Conservation (phyloP, 2,797 vertebrate genomes). For the Hippopotamyrus pictus region DNA sequence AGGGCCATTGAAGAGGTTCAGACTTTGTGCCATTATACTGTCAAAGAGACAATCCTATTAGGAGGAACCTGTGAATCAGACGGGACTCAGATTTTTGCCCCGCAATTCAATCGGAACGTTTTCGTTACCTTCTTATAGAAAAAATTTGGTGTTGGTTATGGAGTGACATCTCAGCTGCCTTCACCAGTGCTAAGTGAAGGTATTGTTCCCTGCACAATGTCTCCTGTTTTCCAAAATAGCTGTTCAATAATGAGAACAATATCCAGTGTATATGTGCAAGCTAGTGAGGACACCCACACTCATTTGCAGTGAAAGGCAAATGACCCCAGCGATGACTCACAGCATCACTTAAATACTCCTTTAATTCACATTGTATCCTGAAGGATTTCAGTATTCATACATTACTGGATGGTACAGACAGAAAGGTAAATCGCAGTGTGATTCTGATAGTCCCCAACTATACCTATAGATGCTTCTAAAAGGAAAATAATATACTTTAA, state of each 20-base stretch:
- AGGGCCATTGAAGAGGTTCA: constrained; percentile 12
- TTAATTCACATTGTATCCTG: constrained; percentile 51
- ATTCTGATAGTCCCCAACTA: neutral
- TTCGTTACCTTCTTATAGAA: neutral
- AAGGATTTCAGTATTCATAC: constrained; percentile 42
- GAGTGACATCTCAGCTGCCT: constrained; percentile 32
- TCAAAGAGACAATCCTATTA: neutral
- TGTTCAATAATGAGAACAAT: constrained; percentile 64
- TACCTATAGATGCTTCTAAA: neutral
- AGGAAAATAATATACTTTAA: constrained; percentile 20
- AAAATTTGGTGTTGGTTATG: constrained; percentile 32
- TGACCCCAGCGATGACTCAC: constrained; percentile 69
- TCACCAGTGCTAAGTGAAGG: constrained; percentile 9
- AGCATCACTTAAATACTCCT: constrained; percentile 58
- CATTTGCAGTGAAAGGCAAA: constrained; percentile 71
- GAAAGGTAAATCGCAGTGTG: constrained; percentile 12
- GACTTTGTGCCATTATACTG: neutral
- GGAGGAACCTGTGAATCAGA: neutral
- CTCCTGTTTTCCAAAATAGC: constrained; percentile 35
- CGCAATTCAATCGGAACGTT: neutral
- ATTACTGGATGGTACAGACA: constrained; percentile 25
- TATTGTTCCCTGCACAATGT: constrained; percentile 31
- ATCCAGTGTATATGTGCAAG: constrained; percentile 64
- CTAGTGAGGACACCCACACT: constrained; percentile 71
- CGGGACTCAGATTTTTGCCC: neutral